Evolutionary conservation across 2,888 invertebrate species (phyloP), one percentile per base, ranked within the genome.

Genomic region (Chalcis sispes): DNA sequence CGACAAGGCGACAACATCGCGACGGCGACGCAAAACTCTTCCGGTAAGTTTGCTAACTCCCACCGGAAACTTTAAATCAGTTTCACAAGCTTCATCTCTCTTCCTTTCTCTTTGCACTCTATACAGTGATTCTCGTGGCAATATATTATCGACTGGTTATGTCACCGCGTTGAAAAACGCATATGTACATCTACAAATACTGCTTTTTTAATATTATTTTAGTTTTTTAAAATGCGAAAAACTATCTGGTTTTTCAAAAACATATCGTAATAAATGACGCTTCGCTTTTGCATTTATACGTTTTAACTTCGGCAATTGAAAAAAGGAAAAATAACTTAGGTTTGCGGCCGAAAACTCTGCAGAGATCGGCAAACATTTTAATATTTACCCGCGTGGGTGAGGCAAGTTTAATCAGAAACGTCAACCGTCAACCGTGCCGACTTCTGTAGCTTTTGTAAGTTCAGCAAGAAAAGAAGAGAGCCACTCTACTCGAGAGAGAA

Each of bases 21-120:
- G 58, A 58, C 50, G 69, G 69, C 74, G 46, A 59, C 46, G 66
- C 66, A 74, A 75, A 81, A 79, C 79, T 81, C 77, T 46, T 64
- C 27, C 75, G 58, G 69, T 67, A 77, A 80, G 73, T 78, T 73
- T 13, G 54, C 32, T 46, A 78, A 75, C 77, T 64, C 36, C 61
- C 32, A 61, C 42, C 29, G 61, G 74, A 76, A 81, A 81, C 80
- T 82, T 80, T 79, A 80, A 83, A 81, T 81, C 79, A 81, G 81
- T 81, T 81, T 79, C 81, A 75, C 78, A 62, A 61, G 69, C 72
- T 72, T 77, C 59, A 72, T 29, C 59, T 72, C 73, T 29, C 48
- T 13, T 20, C 7, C 32, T 13, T 50, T 5, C 23, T 46, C 25
- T n/a, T 25, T 23, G 8, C 25, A 13, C 13, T 36, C 52, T 40